A percentile compares a stretch with the other conserved stretches of the same genome.
Conservation (phyloP, 2,888 invertebrate genomes). For the Scrobipalpa costella region DNA sequence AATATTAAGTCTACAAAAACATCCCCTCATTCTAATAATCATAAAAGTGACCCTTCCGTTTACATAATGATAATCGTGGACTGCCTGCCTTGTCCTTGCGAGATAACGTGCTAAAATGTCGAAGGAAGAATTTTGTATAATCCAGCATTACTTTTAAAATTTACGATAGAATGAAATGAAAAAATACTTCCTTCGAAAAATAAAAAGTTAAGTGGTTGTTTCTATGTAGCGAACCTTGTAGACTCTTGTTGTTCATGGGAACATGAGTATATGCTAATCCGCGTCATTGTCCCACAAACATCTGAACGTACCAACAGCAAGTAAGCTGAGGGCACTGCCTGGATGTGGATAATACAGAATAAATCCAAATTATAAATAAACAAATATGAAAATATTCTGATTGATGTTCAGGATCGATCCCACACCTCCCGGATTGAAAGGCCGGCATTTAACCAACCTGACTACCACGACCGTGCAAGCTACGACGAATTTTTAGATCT, state of each 20-base stretch:
- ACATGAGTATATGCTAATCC: constrained; percentile 46
- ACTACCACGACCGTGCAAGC: not conserved
- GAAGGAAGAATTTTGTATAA: not conserved
- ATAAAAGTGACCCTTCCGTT: not conserved
- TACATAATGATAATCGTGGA: not conserved
- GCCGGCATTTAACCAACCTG: not conserved
- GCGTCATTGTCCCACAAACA: constrained; percentile 45
- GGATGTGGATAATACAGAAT: constrained; percentile 40
- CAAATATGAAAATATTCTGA: not conserved
- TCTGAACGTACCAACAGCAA: constrained; percentile 43
- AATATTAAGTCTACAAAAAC: not conserved
- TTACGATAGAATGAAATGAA: not conserved
- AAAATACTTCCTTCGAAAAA: not conserved
- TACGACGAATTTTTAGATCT: not conserved
- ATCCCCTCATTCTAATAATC: not conserved
- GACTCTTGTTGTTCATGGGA: constrained; percentile 40
- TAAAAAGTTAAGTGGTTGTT: not conserved
- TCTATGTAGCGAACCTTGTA: constrained; percentile 43
- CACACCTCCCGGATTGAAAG: not conserved
- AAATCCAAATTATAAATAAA: constrained; percentile 7
- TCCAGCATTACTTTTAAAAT: not conserved
- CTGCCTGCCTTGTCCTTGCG: not conserved
- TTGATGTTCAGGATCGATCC: constrained; percentile 9
- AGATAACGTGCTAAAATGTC: not conserved
- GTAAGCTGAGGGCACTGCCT: constrained; percentile 41